Evolutionary conservation across 2,797 vertebrate genomes (phyloP).

Genomic region (Ispidina picta): DNA sequence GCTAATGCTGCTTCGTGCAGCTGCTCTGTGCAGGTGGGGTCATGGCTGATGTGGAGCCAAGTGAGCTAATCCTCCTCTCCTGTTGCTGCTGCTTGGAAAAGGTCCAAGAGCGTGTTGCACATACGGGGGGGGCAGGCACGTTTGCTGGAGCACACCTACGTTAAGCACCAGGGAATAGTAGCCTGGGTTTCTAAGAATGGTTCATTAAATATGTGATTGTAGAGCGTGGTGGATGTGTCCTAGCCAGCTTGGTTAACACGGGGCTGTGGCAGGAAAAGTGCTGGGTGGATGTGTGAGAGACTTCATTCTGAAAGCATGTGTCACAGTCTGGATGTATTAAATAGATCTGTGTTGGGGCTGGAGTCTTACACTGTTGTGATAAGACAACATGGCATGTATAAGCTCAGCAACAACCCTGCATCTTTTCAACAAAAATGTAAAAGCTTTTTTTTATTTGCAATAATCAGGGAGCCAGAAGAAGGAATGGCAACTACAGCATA

Average conservation of each 20-base stretch:
- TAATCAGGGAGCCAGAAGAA: neutral
- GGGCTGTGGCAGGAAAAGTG: neutral
- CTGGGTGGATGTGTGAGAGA: neutral
- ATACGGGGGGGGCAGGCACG: fast-evolving
- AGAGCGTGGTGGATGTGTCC: fast-evolving
- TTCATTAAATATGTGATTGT: neutral
- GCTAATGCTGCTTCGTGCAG: neutral
- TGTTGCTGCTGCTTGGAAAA: neutral
- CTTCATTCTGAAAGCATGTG: neutral
- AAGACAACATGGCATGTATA: constrained; percentile 26
- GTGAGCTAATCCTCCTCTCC: neutral
- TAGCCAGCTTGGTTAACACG: neutral
- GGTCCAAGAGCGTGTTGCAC: neutral
- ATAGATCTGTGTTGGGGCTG: constrained; percentile 48
- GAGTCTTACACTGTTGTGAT: constrained; percentile 23
- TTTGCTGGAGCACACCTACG: neutral
- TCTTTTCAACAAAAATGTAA: neutral
- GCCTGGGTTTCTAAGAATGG: neutral
- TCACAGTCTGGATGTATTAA: constrained; percentile 26
- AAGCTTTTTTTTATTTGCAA: neutral
- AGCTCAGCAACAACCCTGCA: neutral
- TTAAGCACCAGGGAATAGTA: neutral
- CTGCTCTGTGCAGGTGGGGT: constrained; percentile 30
- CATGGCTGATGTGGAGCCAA: constrained; percentile 17
- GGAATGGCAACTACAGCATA: neutral